phyloP scores from a whole-genome alignment of 2,797 vertebrate genomes.

The Antrozous pallidus region DNA sequence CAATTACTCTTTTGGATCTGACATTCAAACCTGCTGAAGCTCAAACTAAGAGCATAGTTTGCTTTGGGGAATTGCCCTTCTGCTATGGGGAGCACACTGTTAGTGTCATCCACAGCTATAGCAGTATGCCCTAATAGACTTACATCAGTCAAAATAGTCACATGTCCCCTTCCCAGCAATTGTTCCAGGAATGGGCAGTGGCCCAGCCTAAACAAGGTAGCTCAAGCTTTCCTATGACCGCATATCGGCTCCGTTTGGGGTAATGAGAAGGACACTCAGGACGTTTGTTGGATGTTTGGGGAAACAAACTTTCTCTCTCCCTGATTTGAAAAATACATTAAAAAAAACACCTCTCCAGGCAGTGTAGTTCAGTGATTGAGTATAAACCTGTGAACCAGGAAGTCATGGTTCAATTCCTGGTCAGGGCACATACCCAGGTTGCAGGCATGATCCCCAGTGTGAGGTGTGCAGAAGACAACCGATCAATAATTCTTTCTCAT shows the following conservation, averaged over 20 bases:
- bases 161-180: not conserved
- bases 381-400: too few relatives aligned
- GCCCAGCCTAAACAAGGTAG: not conserved
- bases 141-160: not conserved
- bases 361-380: too few relatives aligned
- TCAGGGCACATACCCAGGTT: too few relatives aligned
- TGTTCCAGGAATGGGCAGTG: not conserved
- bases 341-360: not conserved
- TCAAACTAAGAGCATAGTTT: not conserved
- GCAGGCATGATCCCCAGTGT: too few relatives aligned
- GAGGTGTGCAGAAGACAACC: too few relatives aligned
- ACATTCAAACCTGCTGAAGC: not conserved
- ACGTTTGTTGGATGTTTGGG: not conserved
- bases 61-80: not conserved
- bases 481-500: too few relatives aligned
- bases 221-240: not conserved
- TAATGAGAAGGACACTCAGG: not conserved
- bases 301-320: not conserved
- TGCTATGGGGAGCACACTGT: not conserved
- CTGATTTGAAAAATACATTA: not conserved
- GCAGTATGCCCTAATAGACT: not conserved
- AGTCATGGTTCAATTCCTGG: too few relatives aligned
- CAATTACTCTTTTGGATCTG: not conserved
- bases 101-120: not conserved
- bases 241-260: not conserved